Base-by-base conservation (phyloP, 2,113 vertebrate genomes). In the Corythornis cristatus region DNA sequence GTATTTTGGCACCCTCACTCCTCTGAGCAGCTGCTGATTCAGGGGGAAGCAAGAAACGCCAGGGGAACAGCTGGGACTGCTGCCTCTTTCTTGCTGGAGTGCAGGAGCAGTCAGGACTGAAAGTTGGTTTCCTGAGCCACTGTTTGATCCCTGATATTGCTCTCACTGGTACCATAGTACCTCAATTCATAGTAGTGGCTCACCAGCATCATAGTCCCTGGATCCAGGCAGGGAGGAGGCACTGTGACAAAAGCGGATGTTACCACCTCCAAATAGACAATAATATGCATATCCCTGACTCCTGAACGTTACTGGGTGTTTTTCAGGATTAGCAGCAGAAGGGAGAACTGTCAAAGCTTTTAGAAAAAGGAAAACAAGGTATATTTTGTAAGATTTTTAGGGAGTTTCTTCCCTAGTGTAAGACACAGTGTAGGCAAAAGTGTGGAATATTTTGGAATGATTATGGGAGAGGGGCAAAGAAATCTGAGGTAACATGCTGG, bases 141-240 rank as follows among this genome's bases (percentile, higher is more conserved):
- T 7, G 22, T 71, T 70, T 2, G 2, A 20, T 26, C 45, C 19
- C 17, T 35, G 29, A 0, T 10, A 16, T 21, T 0, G 1, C 33
- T 46, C 19, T 12, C 40, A 0, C 21, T 8, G 72, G 26, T 68
- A 67, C 29, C 42, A n/a, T 19, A 57, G 54, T 2, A 1, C 35
- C 45, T n/a, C 2, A 0, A 13, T 4, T 22, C 22, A n/a, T 26
- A 8, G 12, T 2, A 8, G 12, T 2, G 7, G 50, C 35, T 64
- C 2, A 0, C 2, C 53, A 42, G 21, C 14, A 9, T 1, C 12
- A 5, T 8, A 5, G 6, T 8, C 11, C 33, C 10, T 26, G 7
- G 9, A 22, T 35, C 16, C 37, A 17, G 40, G 26, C 17, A 57
- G 23, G 9, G 8, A 61, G 17, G 28, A 61, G 15, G 11, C 2